Percentiles rank a stretch among this genome's conserved stretches.
Evolutionary conservation across 2,113 vertebrate genomes (phyloP).

Genomic region (Caloenas nicobarica): DNA sequence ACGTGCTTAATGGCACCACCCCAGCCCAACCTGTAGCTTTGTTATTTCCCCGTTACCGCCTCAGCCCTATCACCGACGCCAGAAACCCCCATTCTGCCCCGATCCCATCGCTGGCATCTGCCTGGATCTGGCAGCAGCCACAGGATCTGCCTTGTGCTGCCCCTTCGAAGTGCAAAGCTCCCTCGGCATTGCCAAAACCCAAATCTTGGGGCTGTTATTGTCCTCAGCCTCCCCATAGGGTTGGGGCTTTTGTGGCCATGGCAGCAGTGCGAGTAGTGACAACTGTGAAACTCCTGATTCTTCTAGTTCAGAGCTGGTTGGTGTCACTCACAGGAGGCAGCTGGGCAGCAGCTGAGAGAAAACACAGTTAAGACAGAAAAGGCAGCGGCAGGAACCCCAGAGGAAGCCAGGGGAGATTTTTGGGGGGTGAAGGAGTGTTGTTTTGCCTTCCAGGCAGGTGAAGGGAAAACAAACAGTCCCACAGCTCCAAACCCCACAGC

Average conservation of each 20-base stretch:
- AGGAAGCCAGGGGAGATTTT: not conserved
- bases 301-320: not conserved
- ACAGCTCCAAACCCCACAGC: accelerated
- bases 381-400: accelerated
- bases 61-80: accelerated
- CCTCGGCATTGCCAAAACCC: accelerated
- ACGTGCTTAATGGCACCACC: not conserved
- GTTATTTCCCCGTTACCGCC: not conserved
- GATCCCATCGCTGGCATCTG: accelerated
- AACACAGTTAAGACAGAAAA: not conserved
- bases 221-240: not conserved
- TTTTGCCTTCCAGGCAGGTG: not conserved
- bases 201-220: not conserved
- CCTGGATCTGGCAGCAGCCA: not conserved
- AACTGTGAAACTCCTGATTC: accelerated
- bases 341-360: not conserved
- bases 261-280: accelerated
- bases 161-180: not conserved
- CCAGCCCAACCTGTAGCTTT: not conserved
- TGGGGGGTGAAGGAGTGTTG: not conserved
- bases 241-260: accelerated
- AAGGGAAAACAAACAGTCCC: not conserved
- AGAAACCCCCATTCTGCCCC: accelerated
- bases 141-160: accelerated
- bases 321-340: not conserved